These are phyloP conservation scores for Phalacrocorax aristotelis DNA, from an alignment of 2,113 vertebrate genomes.

Conservation along the genomic window DNA sequence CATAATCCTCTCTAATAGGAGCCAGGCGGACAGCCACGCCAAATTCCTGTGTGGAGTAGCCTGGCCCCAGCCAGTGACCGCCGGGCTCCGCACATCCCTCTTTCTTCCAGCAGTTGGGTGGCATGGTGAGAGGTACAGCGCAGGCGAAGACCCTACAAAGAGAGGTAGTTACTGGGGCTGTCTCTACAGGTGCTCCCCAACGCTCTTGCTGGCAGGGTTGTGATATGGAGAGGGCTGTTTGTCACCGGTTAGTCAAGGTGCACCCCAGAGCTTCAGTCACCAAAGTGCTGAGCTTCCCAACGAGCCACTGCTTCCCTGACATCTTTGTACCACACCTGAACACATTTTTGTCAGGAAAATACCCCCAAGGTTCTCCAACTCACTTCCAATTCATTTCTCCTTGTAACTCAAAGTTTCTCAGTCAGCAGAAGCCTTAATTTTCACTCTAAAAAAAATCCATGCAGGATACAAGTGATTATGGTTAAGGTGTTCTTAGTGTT, in stretches of 20 bases:
- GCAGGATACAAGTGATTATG: background rate
- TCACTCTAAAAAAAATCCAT: background rate
- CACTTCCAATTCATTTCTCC: background rate
- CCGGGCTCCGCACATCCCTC: accelerated
- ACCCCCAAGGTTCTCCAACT: background rate
- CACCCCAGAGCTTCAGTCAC: accelerated
- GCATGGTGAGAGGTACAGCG: accelerated
- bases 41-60: background rate
- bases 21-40: accelerated
- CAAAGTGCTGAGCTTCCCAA: background rate
- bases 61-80: accelerated
- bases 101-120: background rate
- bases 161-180: background rate
- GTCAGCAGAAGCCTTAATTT: background rate
- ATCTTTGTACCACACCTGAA: background rate
- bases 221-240: background rate
- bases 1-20: accelerated
- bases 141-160: accelerated
- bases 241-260: accelerated
- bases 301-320: background rate
- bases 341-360: background rate
- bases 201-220: accelerated
- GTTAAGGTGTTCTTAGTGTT: background rate
- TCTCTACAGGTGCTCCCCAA: background rate
- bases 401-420: background rate